Evolutionary conservation across 2,797 vertebrate genomes (phyloP).

Genomic region (Liparis tanakae): DNA sequence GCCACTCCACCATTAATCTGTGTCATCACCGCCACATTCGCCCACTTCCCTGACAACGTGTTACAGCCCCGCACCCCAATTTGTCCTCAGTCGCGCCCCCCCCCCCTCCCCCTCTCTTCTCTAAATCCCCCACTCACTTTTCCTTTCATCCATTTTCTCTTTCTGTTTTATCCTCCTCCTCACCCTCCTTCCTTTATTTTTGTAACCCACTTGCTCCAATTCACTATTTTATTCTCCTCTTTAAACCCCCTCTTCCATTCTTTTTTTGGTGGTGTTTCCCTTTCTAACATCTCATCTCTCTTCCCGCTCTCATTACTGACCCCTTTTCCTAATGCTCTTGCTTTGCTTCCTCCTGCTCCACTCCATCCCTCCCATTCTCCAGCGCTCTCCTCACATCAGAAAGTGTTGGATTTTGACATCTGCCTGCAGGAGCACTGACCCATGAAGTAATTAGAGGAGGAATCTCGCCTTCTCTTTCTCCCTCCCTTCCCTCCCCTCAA

Average conservation of each 20-base stretch:
- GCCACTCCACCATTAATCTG: conserved; percentile 72
- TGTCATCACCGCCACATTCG: conserved; percentile 67
- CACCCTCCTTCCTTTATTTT: conserved; percentile 60
- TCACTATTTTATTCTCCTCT: conserved; percentile 43
- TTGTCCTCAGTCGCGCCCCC: conserved; percentile 23
- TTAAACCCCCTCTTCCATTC: conserved; percentile 36
- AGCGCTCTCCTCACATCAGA: conserved; percentile 79
- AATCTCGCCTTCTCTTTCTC: conserved; percentile 85
- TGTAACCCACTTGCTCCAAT: conserved; percentile 40
- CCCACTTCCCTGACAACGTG: conserved; percentile 63
- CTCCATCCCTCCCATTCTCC: conserved; percentile 55
- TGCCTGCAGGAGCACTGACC: conserved; percentile 90
- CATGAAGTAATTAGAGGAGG: conserved; percentile 94
- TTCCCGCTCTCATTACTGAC: conserved; percentile 65
- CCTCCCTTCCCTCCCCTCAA: conserved; percentile 59
- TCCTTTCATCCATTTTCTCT: conserved; percentile 47
- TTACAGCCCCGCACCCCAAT: conserved; percentile 51
- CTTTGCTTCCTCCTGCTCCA: conserved; percentile 52
- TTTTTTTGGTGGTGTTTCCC: conserved; percentile 13
- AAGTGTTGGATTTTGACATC: conserved; percentile 90
- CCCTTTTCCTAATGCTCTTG: conserved; percentile 33
- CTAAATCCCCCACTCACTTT: conserved; percentile 45
- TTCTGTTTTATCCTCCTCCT: conserved; percentile 55
- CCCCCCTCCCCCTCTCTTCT: conserved; percentile 29
- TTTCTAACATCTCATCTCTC: conserved; percentile 41